Evolutionary conservation across 2,888 invertebrate species (phyloP), one percentile per base, ranked within the genome.

Genomic region (Slavum lentiscoides): DNA sequence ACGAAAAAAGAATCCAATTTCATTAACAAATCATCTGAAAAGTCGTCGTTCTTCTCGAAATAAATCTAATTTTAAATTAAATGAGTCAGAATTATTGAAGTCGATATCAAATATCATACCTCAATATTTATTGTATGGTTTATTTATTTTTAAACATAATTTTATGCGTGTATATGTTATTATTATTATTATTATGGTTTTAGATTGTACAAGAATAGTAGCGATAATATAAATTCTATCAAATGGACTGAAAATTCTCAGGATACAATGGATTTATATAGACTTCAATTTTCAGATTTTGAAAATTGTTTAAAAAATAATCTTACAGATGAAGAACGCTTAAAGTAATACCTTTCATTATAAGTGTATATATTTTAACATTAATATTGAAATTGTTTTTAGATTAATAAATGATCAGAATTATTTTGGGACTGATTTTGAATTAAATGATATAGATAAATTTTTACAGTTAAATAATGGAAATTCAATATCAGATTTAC

Each of bases 31-130:
- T 84, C 91, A 92, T 84, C 93, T 93, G 92, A 92, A 92, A 92
- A 93, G 92, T 84, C 88, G 85, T 86, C 84, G 88, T 74, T 88
- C 88, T 0, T 87, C 88, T 1, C 84, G 88, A 83, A 88, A 87
- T 6, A 85, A 87, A 82, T 86, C 86, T 76, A 86, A 89, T 8
- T 88, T 87, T 74, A 89, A 89, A 83, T 88, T 89, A 82, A 90
- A 90, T 72, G 85, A 85, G 74, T 84, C 84, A 8, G 83, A 84
- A 53, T 82, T 85, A 19, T 84, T 84, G 15, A 82, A 92, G 84
- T 91, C 90, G 4, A 86, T 93, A 23, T 89, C 90, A 82, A 88
- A 90, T 86, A 89, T 93, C 86, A 90, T 93, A 53, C 92, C 93
- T 0, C 86, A 87, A 39, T 87, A 88, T 83, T 87, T 92, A 83